Percentiles rank a stretch among this genome's conserved stretches.
phyloP scores from a whole-genome alignment of 1,140 invertebrate genomes.

The Periplaneta americana region DNA sequence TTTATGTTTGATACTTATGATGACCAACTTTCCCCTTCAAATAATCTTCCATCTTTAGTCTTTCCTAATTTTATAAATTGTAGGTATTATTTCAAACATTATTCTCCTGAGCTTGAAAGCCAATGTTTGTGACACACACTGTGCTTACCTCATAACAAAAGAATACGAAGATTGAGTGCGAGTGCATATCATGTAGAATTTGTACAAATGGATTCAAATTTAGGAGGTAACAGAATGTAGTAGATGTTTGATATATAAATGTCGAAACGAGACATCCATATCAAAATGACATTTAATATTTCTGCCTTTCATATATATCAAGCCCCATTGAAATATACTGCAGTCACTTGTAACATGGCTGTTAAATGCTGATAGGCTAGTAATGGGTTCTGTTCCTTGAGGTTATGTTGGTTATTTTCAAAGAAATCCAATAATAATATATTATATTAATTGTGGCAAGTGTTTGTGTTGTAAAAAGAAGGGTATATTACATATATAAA shows the following conservation, averaged over 20 bases:
- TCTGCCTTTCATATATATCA: not conserved
- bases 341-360: not conserved
- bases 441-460: not conserved
- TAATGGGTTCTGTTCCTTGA: not conserved
- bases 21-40: too few relatives aligned
- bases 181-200: not conserved
- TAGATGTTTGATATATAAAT: not conserved
- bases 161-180: not conserved
- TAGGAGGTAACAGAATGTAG: not conserved
- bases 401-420: not conserved
- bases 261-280: not conserved
- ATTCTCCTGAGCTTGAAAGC: not conserved
- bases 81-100: not conserved
- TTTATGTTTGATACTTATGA: too few relatives aligned
- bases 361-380: not conserved
- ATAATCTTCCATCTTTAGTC: not conserved
- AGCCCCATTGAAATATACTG: too few relatives aligned
- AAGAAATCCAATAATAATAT: not conserved
- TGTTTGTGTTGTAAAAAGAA: not conserved
- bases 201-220: not conserved
- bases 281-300: not conserved
- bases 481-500: not conserved
- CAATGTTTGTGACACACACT: not conserved
- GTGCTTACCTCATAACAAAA: not conserved
- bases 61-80: not conserved